Base-by-base conservation (phyloP, 2,113 vertebrate genomes). In the Fulica atra region DNA sequence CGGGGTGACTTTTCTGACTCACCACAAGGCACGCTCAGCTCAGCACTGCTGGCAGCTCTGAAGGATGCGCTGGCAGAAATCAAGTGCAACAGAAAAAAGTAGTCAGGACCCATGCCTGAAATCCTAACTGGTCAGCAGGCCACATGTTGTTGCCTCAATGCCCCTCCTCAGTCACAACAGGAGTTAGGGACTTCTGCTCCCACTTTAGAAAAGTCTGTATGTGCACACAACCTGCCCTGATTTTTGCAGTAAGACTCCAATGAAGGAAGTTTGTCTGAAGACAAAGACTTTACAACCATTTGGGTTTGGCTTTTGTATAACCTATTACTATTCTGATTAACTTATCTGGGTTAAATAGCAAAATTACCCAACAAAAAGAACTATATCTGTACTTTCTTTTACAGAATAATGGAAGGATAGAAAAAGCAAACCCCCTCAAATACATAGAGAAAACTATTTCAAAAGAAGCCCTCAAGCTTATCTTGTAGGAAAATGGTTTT, bases 381-480 rank as follows among this genome's bases (percentile, higher is more conserved):
- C 46, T 66, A 0, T 16, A 35, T 33, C 33, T 77, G 16, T 36
- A 92, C 54, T 50, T 81, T 86, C n/a, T 44, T 31, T 38, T 86
- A 56, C 6, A 68, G 59, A 96, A 78, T 65, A 86, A 92, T 56
- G 56, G 60, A 92, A 71, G 38, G 42, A 48, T 4, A 81, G 23
- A 68, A 29, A 87, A 93, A 79, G 77, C n/a, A 77, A 89, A 83
- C 46, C 0, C 18, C 31, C n/a, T 61, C 16, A 66, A 66, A 59
- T 31, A 42, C 7, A 74, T 3, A 44, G 5, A 96, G 7, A 54
- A 89, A 82, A 65, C n/a, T 80, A 84, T 71, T 95, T 84, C 73
- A 85, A 85, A 95, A 73, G 33, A 61, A 72, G 73, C 78, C 95
- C 90, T 92, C 61, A 63, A 91, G 90, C 90, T 61, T 79, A 48